phyloP scores from a whole-genome alignment of 92 coral and sea anemone genomes.

The Anthopleura xanthogrammica region DNA sequence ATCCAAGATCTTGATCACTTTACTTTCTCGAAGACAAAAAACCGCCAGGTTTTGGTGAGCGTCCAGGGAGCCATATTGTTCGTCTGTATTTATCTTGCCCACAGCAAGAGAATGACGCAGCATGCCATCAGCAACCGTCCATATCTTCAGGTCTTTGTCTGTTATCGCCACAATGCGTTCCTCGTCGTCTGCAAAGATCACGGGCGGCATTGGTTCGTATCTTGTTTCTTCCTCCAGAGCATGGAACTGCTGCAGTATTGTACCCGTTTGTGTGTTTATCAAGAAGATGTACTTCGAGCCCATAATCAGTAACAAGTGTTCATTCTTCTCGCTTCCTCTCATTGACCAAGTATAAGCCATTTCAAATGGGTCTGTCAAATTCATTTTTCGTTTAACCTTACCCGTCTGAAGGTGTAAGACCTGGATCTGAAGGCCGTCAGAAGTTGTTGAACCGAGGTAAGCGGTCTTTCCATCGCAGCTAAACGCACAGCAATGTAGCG shows the following conservation, averaged over 20 bases:
- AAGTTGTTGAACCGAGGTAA: slow-evolving; percentile 47
- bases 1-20: slow-evolving; percentile 48
- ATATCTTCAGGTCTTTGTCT: slow-evolving; percentile 62
- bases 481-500: slow-evolving; percentile 52
- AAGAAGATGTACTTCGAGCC: slow-evolving; percentile 74
- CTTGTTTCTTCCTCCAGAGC: slow-evolving; percentile 77
- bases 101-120: slow-evolving; percentile 61
- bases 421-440: slow-evolving; percentile 70
- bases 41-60: slow-evolving; percentile 53
- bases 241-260: slow-evolving; percentile 56
- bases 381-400: slow-evolving; percentile 67
- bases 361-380: slow-evolving; percentile 57
- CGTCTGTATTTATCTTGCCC: slow-evolving; percentile 53
- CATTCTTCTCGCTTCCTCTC: slow-evolving; percentile 60
- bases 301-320: slow-evolving; percentile 55
- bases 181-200: slow-evolving; percentile 77
- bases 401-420: slow-evolving; percentile 74
- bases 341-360: slow-evolving; percentile 59
- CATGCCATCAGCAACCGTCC: slow-evolving; percentile 64
- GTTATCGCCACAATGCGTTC: slow-evolving; percentile 73
- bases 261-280: slow-evolving; percentile 78
- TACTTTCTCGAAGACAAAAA: slow-evolving; percentile 54
- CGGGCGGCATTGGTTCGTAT: slow-evolving; percentile 56
- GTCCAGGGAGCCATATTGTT: slow-evolving; percentile 60
- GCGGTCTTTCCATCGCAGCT: slow-evolving; percentile 68